Conservation (phyloP, 2,797 vertebrate species). For the Danio kyathit region DNA sequence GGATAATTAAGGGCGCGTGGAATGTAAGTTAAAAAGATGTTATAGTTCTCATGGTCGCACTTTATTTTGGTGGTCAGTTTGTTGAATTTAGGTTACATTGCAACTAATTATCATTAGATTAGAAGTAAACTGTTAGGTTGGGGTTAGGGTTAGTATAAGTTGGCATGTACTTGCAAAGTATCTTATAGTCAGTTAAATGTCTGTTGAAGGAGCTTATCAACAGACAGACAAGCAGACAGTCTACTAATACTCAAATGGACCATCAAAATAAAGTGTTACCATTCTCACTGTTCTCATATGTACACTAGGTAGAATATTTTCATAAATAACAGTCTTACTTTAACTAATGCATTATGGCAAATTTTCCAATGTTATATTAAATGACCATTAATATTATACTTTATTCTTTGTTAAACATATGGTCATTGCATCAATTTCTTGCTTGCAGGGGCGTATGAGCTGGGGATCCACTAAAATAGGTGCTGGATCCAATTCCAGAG, state of each 20-base stretch:
- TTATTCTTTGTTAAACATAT: constrained; percentile 14
- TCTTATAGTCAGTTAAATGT: no score
- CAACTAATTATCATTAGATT: no score
- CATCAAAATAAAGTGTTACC: not conserved
- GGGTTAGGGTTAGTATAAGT: no score
- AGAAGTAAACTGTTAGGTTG: no score
- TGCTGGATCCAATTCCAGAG: constrained; percentile 34
- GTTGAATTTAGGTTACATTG: no score
- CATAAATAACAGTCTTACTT: not conserved
- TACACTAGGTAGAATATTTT: not conserved
- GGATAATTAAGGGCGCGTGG: not conserved
- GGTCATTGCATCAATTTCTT: not conserved
- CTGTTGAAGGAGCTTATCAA: no score
- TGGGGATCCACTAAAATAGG: constrained; percentile 27
- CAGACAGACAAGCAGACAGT: no score
- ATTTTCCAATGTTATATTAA: no score
- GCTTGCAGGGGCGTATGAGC: not conserved
- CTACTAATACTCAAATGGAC: no score
- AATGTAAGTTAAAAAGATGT: not conserved
- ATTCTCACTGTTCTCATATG: not conserved
- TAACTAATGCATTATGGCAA: not conserved
- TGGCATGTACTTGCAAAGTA: no score
- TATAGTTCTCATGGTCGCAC: not conserved
- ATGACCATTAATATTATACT: not conserved
- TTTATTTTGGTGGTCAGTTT: no score